phyloP scores from a whole-genome alignment of 2,888 invertebrate species.

The Drosophila melanocephala region DNA sequence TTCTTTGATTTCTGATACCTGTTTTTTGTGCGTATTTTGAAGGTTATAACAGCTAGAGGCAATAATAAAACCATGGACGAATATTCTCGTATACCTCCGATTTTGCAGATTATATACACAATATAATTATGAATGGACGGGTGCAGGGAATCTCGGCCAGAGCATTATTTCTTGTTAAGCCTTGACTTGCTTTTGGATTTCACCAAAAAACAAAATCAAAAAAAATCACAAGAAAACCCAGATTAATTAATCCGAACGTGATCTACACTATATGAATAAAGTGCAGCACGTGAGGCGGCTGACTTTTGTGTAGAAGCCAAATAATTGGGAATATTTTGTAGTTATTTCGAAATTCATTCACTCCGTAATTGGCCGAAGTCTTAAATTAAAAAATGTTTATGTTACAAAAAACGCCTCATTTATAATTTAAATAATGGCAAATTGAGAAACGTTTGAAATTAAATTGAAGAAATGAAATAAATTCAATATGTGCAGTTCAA shows the following conservation, averaged over 20 bases:
- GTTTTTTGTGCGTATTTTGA: background rate
- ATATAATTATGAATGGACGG: background rate
- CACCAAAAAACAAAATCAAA: constrained; percentile 47
- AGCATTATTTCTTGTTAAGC: constrained; percentile 16
- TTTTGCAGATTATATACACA: background rate
- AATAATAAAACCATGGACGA: background rate
- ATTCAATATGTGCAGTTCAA: background rate
- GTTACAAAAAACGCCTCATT: background rate
- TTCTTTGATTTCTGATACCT: background rate
- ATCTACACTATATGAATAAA: constrained; percentile 16
- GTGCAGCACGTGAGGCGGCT: background rate
- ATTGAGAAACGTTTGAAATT: background rate
- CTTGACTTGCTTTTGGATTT: constrained; percentile 62
- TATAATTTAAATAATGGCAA: background rate
- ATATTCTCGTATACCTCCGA: background rate
- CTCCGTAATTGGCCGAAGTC: background rate
- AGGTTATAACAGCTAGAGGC: background rate
- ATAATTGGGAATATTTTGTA: background rate
- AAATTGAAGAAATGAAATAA: background rate
- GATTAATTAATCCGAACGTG: constrained; percentile 12
- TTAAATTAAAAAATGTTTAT: background rate
- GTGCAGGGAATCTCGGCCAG: background rate
- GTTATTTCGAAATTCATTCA: background rate
- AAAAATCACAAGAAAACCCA: background rate
- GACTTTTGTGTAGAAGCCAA: background rate